Percentiles rank a stretch among this genome's conserved stretches.
Conservation (phyloP, 2,888 invertebrate species). For the Carcina quercana region DNA sequence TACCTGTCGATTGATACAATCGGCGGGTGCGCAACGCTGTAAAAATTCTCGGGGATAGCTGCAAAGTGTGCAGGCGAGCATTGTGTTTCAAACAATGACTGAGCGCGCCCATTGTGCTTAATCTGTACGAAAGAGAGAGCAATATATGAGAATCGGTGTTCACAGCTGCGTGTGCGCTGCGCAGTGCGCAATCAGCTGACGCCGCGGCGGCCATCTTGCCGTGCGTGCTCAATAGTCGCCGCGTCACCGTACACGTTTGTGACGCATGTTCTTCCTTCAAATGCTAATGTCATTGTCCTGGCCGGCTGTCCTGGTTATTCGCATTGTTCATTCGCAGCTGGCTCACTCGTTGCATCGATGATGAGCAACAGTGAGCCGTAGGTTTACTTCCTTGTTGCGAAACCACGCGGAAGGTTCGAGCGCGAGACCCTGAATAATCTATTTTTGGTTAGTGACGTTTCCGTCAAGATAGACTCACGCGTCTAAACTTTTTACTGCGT, state of each 20-base stretch:
- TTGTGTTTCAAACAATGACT: slow-evolving; percentile 53
- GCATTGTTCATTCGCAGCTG: slow-evolving; percentile 33
- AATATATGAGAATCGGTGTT: slow-evolving; percentile 31
- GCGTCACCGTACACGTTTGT: slow-evolving; percentile 60
- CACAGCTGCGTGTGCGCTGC: slow-evolving; percentile 62
- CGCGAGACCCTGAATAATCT: slow-evolving; percentile 57
- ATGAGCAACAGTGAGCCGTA: slow-evolving; percentile 19
- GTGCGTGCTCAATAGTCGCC: slow-evolving; percentile 53
- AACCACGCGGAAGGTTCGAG: slow-evolving; percentile 45
- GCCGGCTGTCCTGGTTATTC: slow-evolving; percentile 34
- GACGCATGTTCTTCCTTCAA: slow-evolving; percentile 55
- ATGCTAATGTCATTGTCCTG: slow-evolving; percentile 65
- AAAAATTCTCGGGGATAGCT: slow-evolving; percentile 11
- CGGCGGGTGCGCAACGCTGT: slow-evolving; percentile 17
- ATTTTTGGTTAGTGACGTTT: slow-evolving; percentile 60
- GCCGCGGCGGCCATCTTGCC: slow-evolving; percentile 65
- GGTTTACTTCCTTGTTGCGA: slow-evolving; percentile 39
- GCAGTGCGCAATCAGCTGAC: slow-evolving; percentile 72
- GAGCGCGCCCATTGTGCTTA: slow-evolving; percentile 42
- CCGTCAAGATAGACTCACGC: slow-evolving; percentile 35
- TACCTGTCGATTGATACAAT: slow-evolving; percentile 14
- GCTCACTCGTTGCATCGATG: slow-evolving; percentile 21
- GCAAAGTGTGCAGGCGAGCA: slow-evolving; percentile 8
- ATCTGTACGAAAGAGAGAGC: slow-evolving; percentile 52
- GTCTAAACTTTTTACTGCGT: slow-evolving; percentile 20